These are phyloP conservation scores for Laupala kohalensis DNA, from an alignment of 1,140 invertebrate species.

Conservation along the genomic window DNA sequence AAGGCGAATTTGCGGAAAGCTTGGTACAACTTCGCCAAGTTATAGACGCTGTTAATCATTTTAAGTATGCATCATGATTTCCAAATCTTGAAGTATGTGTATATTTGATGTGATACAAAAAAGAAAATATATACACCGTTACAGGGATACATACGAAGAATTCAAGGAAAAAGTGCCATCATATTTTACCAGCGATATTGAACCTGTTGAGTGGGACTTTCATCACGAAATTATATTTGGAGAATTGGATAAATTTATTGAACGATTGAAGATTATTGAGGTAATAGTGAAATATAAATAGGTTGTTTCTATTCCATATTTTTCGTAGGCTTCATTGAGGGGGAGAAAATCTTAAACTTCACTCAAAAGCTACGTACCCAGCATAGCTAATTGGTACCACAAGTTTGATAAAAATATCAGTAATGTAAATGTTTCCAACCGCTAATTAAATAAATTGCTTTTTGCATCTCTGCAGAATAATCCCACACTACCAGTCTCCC, in stretches of 20 bases:
- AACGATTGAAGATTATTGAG: conserved; percentile 67
- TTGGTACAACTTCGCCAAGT: conserved; percentile 46
- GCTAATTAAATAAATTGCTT: too few species aligned
- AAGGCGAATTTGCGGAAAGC: conserved; percentile 81
- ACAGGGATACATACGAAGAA: neutral
- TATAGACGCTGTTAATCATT: neutral
- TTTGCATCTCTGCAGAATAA: too few species aligned
- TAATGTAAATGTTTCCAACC: too few species aligned
- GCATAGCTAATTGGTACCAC: too few species aligned
- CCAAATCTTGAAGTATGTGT: conserved; percentile 39
- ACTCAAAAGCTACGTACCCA: too few species aligned
- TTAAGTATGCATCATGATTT: conserved; percentile 49
- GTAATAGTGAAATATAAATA: conserved; percentile 31
- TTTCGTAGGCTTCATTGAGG: neutral
- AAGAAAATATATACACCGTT: neutral
- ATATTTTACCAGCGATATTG: conserved; percentile 16
- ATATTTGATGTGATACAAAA: neutral
- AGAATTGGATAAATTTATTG: conserved; percentile 69
- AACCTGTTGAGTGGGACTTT: conserved; percentile 69
- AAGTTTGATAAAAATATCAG: too few species aligned
- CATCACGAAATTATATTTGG: conserved; percentile 75
- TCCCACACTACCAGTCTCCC: too few species aligned
- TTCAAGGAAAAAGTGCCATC: neutral
- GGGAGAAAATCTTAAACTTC: too few species aligned
- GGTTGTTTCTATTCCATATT: neutral